These are phyloP conservation scores for Cephus pygmeus DNA, from an alignment of 2,888 invertebrate species.

Conservation along the genomic window DNA sequence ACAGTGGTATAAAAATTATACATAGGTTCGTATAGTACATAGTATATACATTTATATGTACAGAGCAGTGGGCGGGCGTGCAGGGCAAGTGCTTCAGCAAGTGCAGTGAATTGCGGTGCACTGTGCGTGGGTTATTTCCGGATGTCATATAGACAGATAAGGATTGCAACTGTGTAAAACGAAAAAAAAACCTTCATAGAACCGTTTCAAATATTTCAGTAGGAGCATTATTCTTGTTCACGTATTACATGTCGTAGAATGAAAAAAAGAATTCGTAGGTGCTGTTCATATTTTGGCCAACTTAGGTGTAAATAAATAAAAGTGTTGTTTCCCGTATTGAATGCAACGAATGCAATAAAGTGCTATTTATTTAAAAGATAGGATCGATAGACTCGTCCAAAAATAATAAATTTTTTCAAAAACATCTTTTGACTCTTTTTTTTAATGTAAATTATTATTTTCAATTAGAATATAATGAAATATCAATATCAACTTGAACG, in stretches of 20 bases:
- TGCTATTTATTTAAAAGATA: neutral
- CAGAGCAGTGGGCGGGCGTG: constrained; percentile 58
- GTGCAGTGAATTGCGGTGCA: constrained; percentile 63
- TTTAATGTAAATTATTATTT: neutral
- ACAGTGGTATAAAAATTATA: constrained; percentile 19
- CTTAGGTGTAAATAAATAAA: neutral
- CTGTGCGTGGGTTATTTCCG: constrained; percentile 53
- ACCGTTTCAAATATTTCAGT: neutral
- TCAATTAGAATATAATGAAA: neutral
- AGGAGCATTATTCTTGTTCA: neutral
- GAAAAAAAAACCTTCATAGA: neutral
- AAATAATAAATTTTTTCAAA: neutral
- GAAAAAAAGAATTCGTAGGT: neutral
- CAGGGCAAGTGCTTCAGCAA: constrained; percentile 62
- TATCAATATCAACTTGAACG: neutral
- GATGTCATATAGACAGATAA: neutral
- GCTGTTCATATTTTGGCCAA: neutral
- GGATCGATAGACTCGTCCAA: neutral
- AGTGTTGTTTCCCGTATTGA: neutral
- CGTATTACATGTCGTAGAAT: neutral
- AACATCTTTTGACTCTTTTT: neutral
- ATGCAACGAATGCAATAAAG: neutral
- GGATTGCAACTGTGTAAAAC: neutral
- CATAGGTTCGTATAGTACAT: constrained; percentile 36
- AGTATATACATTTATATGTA: constrained; percentile 31